Base-by-base conservation (phyloP, 53 echinoderm and acorn worm genomes). In the Astropecten irregularis region DNA sequence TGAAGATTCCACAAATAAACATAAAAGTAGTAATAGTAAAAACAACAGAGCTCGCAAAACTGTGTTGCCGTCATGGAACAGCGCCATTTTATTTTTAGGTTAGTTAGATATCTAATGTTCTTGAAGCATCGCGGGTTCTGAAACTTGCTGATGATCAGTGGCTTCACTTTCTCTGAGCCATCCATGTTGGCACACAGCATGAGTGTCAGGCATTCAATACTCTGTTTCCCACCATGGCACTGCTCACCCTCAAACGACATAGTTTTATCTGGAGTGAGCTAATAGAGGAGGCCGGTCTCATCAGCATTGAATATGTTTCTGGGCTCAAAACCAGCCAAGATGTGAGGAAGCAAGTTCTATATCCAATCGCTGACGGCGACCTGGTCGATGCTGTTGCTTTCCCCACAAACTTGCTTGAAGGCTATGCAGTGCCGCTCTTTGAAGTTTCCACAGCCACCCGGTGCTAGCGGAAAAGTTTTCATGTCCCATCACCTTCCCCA, bases 161-260 rank as follows among this genome's bases (percentile, higher is more conserved):
- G 73, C 21, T 73, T 79, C 28, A 92, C 25, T 23, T 90, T 82
- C 8, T 86, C 86, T 0, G 64, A 44, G 7, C 82, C 82, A 20
- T 51, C 64, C 86, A 82, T 86, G 63, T 90, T 90, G 3, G 86
- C 32, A 25, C 86, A 86, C 29, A 86, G 40, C 58, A 90, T 39
- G 13, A 73, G 53, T 0, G 90, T 90, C 11, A 90, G 32, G 40
- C 82, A 65, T 18, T 86, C 86, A 53, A 73, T 86, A 23, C 63
- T 81, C 27, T 82, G 53, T 32, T 86, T n/a, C 23, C 73, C 82
- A 26, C 73, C 86, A 9, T 71, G 61, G 18, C 81, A 72, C 49
- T 65, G 69, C 0, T 66, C 46, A 13, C 64, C 85, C 50, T 61
- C 79, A 8, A 79, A 59, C 11, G 61, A 27, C 59, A 59, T 16